Evolutionary conservation across 2,888 invertebrate species (phyloP), one percentile per base, ranked within the genome.

Genomic region (Thumatha senex): DNA sequence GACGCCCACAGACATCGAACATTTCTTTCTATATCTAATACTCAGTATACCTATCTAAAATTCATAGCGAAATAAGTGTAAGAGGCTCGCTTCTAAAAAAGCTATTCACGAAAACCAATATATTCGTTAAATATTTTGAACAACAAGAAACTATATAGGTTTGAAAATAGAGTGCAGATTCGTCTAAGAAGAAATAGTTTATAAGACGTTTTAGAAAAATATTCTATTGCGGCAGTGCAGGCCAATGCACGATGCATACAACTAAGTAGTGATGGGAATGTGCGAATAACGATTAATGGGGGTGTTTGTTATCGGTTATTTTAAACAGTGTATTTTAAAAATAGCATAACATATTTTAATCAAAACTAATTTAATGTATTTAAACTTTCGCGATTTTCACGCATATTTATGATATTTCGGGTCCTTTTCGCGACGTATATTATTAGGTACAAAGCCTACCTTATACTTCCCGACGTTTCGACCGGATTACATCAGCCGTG

Each of bases 231-330:
- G 82, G 83, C 84, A 84, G 84, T 88, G 82, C 90, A 89, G 91
- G 91, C 91, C 91, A 90, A 84, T 90, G 91, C 89, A 88, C 91
- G 91, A 84, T 87, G 91, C 91, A 90, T 90, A 89, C 89, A 89
- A 90, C 88, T 89, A 86, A 86, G 78, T 88, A 89, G 91, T 81
- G 91, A 74, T 84, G 89, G 70, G 79, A 66, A 56, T 60, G 61
- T 57, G 61, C 54, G 52, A 67, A 69, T 65, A 68, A 56, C 64
- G 61, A 63, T 61, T 61, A 47, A 46, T 54, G 56, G 67, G 54
- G 61, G 49, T 62, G 56, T 46, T 38, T 40, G 48, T 41, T 58
- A 46, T 46, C 43, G 1, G 67, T 47, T 70, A 44, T 57, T 59
- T 53, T 47, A 24, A 24, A 5, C 18, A 4, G 18, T 24, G n/a